Conservation (phyloP, 2,113 vertebrate genomes). For the Ailuropoda melanoleuca region DNA sequence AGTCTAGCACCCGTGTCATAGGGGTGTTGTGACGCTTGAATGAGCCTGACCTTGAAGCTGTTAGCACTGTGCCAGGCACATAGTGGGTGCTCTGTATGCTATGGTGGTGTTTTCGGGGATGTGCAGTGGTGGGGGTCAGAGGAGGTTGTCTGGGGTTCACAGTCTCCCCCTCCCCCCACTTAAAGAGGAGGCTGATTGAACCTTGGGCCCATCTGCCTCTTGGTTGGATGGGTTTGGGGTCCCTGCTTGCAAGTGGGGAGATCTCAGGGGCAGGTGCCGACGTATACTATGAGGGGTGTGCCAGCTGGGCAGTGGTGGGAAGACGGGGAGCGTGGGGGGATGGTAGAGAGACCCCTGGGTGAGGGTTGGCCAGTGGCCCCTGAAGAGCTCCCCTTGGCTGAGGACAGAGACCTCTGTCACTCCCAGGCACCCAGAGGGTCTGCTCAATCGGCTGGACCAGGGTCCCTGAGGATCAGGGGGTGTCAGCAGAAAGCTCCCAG, state of each 20-base stretch:
- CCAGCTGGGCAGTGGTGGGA: neutral
- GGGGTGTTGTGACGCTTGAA: neutral
- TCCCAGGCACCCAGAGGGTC: neutral
- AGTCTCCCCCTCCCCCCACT: neutral
- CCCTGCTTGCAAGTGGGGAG: neutral
- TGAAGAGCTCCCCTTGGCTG: neutral
- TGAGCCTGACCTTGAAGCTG: neutral
- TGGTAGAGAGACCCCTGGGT: neutral
- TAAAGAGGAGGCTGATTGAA: neutral
- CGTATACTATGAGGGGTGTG: neutral
- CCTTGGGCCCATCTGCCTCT: neutral
- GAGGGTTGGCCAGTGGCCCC: neutral
- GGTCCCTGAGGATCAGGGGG: neutral
- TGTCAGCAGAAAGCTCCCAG: slow-evolving; percentile 30
- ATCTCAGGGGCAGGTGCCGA: neutral
- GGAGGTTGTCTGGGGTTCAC: neutral
- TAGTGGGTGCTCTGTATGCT: neutral
- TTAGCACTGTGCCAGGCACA: neutral
- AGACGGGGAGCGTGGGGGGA: too few relatives aligned
- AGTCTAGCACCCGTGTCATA: neutral
- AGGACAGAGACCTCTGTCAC: neutral
- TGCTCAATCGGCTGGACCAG: neutral
- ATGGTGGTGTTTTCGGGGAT: neutral
- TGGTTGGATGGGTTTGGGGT: neutral
- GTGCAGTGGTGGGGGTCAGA: neutral